These are phyloP conservation scores for Zonitis immaculata DNA, from an alignment of 2,888 invertebrate genomes.

Conservation along the genomic window DNA sequence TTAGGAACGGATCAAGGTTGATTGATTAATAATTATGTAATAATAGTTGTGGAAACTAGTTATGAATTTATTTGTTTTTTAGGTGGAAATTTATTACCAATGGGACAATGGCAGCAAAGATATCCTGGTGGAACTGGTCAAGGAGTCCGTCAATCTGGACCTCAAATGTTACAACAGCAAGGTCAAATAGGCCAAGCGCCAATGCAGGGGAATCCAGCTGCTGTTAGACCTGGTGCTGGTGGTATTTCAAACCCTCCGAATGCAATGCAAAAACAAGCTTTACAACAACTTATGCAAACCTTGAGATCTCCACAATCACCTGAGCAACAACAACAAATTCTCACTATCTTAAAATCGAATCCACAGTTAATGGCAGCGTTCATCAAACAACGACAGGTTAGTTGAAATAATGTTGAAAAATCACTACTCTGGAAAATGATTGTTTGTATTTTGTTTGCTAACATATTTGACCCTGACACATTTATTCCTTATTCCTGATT, in stretches of 20 bases:
- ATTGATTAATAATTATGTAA: conserved; percentile 19
- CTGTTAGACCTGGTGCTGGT: conserved; percentile 42
- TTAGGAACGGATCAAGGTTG: conserved; percentile 47
- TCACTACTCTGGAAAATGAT: not conserved
- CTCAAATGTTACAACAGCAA: conserved; percentile 49
- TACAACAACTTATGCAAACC: conserved; percentile 85
- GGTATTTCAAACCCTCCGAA: conserved; percentile 30
- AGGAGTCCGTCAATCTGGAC: conserved; percentile 50
- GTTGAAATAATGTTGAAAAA: conserved; percentile 12
- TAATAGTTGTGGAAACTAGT: conserved; percentile 13
- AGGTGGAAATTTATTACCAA: conserved; percentile 52
- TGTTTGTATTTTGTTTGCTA: not conserved
- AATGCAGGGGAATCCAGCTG: conserved; percentile 29
- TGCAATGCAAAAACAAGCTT: conserved; percentile 59
- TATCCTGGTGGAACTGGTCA: conserved; percentile 49
- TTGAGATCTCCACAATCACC: conserved; percentile 84
- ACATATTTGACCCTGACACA: not conserved
- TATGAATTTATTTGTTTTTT: conserved; percentile 25
- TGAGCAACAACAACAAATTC: conserved; percentile 86
- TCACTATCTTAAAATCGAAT: conserved; percentile 87
- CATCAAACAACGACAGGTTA: conserved; percentile 77
- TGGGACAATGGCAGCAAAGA: conserved; percentile 55
- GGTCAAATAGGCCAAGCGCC: conserved; percentile 36
- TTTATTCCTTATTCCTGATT: no score
- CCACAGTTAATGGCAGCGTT: conserved; percentile 95